Evolutionary conservation across 2,888 invertebrate genomes (phyloP).

Genomic region (Allacma fusca): DNA sequence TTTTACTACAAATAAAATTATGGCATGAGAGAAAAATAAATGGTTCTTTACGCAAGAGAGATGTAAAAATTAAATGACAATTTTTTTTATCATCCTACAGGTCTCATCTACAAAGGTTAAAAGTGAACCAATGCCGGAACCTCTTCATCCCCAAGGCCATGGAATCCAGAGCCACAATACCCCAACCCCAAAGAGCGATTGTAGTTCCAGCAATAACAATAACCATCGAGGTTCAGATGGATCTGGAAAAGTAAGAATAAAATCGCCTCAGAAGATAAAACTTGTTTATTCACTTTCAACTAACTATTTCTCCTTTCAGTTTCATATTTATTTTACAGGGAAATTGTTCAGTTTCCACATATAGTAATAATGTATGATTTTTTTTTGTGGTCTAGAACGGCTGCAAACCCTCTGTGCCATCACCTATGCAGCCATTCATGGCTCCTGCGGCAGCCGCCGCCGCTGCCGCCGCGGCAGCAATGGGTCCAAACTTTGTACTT

Average conservation of each 20-base stretch:
- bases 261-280: background rate
- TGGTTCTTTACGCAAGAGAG: background rate
- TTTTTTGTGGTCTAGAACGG: slow-evolving; percentile 53
- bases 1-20: background rate
- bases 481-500: slow-evolving; percentile 60
- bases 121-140: slow-evolving; percentile 41
- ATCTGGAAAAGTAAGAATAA: slow-evolving; percentile 39
- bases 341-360: background rate
- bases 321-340: background rate
- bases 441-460: slow-evolving; percentile 53
- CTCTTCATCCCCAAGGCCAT: slow-evolving; percentile 35
- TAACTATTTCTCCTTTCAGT: background rate
- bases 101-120: slow-evolving; percentile 36
- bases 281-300: background rate
- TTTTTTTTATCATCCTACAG: slow-evolving; percentile 14
- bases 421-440: slow-evolving; percentile 59
- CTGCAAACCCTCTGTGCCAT: slow-evolving; percentile 57
- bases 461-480: slow-evolving; percentile 52
- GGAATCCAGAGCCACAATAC: slow-evolving; percentile 28
- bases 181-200: slow-evolving; percentile 20
- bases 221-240: slow-evolving; percentile 34
- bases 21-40: slow-evolving; percentile 1
- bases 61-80: slow-evolving; percentile 16
- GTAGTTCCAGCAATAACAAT: slow-evolving; percentile 38
- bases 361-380: background rate